Conservation (phyloP, 2,113 vertebrate genomes). For the Oenanthe melanoleuca region DNA sequence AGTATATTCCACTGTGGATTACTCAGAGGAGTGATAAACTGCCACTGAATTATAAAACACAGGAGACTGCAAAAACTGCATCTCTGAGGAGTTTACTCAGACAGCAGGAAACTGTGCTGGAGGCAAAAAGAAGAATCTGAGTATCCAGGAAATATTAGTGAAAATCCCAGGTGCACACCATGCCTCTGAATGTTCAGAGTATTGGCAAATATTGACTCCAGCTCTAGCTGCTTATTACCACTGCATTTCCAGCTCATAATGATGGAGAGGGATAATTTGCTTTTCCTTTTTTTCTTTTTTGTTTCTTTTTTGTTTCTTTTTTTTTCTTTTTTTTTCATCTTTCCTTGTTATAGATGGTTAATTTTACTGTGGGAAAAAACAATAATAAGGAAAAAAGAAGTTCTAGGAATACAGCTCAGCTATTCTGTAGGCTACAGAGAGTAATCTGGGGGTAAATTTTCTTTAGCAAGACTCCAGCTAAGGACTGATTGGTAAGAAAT, state of each 20-base stretch:
- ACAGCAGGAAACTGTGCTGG: conserved; percentile 17
- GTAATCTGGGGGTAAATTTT: conserved; percentile 7
- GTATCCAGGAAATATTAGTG: conserved; percentile 55
- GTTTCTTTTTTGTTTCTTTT: not conserved
- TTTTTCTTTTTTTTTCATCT: not conserved
- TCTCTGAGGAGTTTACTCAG: conserved; percentile 41
- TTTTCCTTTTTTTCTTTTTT: not conserved
- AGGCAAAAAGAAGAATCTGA: conserved; percentile 44
- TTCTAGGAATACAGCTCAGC: conserved; percentile 24
- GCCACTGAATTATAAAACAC: conserved; percentile 21
- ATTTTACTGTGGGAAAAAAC: conserved; percentile 12
- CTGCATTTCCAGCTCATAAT: conserved; percentile 52
- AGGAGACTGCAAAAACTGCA: not conserved
- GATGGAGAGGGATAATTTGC: conserved; percentile 45
- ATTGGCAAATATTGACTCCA: conserved; percentile 62
- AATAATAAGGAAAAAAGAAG: not conserved
- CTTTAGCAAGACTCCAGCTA: not conserved
- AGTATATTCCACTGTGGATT: not conserved
- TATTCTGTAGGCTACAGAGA: conserved; percentile 13
- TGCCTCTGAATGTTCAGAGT: conserved; percentile 41
- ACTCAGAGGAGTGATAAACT: conserved; percentile 39
- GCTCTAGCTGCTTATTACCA: conserved; percentile 20
- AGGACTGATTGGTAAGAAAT: conserved; percentile 20
- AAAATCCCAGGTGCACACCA: conserved; percentile 30
- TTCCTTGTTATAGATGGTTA: conserved; percentile 52